A percentile compares a stretch with the other conserved stretches of the same genome.
These are phyloP conservation scores for Propithecus coquereli DNA, from an alignment of 2,113 vertebrate species.

Conservation along the genomic window DNA sequence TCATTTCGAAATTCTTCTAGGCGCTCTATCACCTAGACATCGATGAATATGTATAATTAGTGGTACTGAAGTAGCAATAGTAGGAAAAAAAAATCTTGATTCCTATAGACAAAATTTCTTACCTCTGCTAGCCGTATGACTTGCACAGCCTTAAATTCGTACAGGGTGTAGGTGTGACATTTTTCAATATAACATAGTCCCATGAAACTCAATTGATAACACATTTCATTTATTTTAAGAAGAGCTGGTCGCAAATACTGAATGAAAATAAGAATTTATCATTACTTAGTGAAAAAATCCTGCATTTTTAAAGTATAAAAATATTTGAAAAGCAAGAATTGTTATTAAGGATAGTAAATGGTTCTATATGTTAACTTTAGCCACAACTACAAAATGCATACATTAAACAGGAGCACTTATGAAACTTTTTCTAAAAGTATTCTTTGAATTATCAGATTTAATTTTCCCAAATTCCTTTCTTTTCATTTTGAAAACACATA, in stretches of 20 bases:
- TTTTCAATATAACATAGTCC: conserved; percentile 84
- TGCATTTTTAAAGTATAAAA: conserved; percentile 9
- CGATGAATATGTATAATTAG: conserved; percentile 17
- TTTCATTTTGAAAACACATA: neutral
- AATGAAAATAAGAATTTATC: conserved; percentile 57
- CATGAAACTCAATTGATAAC: conserved; percentile 83
- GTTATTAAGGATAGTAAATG: neutral
- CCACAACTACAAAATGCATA: neutral
- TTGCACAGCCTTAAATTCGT: conserved; percentile 84
- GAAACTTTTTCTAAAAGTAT: neutral
- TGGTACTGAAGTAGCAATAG: neutral
- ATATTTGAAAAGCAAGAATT: neutral
- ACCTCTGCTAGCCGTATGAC: conserved; percentile 84
- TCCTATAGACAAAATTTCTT: neutral
- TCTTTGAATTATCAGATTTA: neutral
- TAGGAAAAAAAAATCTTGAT: neutral
- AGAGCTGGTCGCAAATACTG: conserved; percentile 87
- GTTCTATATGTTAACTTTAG: neutral
- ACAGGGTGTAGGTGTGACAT: conserved; percentile 83
- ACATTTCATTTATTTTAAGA: conserved; percentile 88
- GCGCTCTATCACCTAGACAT: conserved; percentile 79
- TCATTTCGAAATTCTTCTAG: conserved; percentile 85
- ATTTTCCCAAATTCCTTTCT: neutral
- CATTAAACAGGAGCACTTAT: neutral
- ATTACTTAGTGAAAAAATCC: neutral